Evolutionary conservation across 2,888 invertebrate species (phyloP).

Genomic region (Loripinus fragilis): DNA sequence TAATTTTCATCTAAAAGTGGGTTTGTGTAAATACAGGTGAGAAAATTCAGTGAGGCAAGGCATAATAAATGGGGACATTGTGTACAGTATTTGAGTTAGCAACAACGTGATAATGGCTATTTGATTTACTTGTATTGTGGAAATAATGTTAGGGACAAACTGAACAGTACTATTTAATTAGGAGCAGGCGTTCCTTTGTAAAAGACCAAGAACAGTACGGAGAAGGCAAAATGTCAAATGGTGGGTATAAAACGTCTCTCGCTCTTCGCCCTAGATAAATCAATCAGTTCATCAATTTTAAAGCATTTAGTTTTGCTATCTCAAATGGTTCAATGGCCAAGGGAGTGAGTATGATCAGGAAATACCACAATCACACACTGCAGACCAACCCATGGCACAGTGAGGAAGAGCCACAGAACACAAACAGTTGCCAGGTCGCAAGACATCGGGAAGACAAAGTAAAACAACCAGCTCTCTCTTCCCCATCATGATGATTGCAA

Average conservation of each 20-base stretch:
- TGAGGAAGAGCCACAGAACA: too few relatives aligned
- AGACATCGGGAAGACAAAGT: too few relatives aligned
- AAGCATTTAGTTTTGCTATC: too few relatives aligned
- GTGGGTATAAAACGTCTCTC: neutral
- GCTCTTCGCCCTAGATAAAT: too few relatives aligned
- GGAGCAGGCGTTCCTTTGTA: neutral
- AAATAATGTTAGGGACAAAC: neutral
- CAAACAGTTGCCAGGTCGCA: too few relatives aligned
- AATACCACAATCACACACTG: too few relatives aligned
- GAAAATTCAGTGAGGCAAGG: slow-evolving; percentile 10
- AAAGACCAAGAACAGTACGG: neutral
- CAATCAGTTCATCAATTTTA: neutral
- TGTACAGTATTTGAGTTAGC: slow-evolving; percentile 9
- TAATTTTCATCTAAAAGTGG: neutral
- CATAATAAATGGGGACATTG: neutral
- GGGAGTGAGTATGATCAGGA: too few relatives aligned
- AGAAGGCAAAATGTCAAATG: neutral
- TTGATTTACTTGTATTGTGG: slow-evolving; percentile 6
- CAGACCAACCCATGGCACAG: too few relatives aligned
- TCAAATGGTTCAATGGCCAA: too few relatives aligned
- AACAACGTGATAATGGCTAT: slow-evolving; percentile 3
- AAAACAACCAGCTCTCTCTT: too few relatives aligned
- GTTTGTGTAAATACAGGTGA: slow-evolving; percentile 11
- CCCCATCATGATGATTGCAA: too few relatives aligned
- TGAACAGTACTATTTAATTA: neutral